Conservation (phyloP, 2,797 vertebrate species). For the Macropodus opercularis region DNA sequence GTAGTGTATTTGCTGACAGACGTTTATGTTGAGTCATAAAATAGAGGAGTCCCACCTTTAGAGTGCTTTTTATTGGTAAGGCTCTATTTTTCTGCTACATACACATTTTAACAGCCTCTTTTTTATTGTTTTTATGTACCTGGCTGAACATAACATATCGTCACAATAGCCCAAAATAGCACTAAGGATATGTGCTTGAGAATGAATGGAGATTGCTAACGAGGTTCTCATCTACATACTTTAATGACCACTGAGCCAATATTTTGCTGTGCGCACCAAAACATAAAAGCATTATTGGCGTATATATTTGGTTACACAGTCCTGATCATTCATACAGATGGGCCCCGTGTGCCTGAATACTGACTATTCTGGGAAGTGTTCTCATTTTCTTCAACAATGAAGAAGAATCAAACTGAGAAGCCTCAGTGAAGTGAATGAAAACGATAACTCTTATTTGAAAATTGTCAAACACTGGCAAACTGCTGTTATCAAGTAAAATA, state of each 20-base stretch:
- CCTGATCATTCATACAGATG: constrained; percentile 25
- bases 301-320: constrained; percentile 3
- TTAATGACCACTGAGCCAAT: constrained; percentile 20
- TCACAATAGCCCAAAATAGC: constrained; percentile 28
- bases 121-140: constrained; percentile 38
- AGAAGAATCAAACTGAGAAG: background rate
- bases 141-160: constrained; percentile 11
- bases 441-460: background rate
- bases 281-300: constrained; percentile 15
- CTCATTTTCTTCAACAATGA: background rate
- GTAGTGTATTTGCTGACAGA: constrained; percentile 28
- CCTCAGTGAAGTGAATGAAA: background rate
- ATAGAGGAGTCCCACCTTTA: constrained; percentile 40
- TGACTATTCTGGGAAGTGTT: constrained; percentile 17
- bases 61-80: constrained; percentile 43
- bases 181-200: constrained; percentile 14
- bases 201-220: constrained; percentile 37
- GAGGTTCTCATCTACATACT: constrained; percentile 21
- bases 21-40: constrained; percentile 42
- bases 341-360: background rate
- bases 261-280: constrained; percentile 11
- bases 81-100: constrained; percentile 39
- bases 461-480: background rate
- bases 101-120: constrained; percentile 32
- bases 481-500: constrained; percentile 19